A percentile compares a stretch with the other conserved stretches of the same genome.
Conservation (phyloP, 1,140 invertebrate species). For the Copidosoma floridanum region DNA sequence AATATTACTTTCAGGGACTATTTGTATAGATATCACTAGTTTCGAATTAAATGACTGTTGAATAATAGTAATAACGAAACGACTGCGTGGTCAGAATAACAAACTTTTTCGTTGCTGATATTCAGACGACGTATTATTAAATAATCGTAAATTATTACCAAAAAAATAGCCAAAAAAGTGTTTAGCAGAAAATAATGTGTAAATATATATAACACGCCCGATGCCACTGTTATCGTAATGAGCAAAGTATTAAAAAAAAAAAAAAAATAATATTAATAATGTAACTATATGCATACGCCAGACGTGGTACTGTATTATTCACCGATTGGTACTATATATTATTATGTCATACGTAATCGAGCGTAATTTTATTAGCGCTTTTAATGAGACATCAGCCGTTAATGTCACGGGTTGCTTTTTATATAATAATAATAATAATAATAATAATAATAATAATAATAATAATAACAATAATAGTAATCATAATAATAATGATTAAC, state of each 20-base stretch:
- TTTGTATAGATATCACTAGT: slow-evolving; percentile 20
- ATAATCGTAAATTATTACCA: slow-evolving; percentile 8
- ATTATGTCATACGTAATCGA: background rate
- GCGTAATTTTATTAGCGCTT: background rate
- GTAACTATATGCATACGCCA: too few relatives aligned
- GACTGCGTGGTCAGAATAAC: slow-evolving; percentile 19
- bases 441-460: too few relatives aligned
- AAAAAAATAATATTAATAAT: background rate
- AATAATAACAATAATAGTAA: too few relatives aligned
- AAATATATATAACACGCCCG: too few relatives aligned
- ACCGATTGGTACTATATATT: background rate
- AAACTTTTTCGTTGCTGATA: slow-evolving; percentile 16
- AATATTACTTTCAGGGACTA: too few relatives aligned
- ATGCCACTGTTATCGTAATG: slow-evolving; percentile 1
- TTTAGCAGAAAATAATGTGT: slow-evolving; percentile 9
- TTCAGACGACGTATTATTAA: too few relatives aligned
- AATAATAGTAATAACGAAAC: slow-evolving; percentile 1
- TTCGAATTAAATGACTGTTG: too few relatives aligned
- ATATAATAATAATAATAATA: slow-evolving; percentile 9
- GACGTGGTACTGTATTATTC: background rate
- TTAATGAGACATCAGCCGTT: background rate
- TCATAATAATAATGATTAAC: too few relatives aligned
- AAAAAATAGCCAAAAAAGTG: slow-evolving; percentile 21
- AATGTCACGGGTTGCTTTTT: slow-evolving; percentile 5
- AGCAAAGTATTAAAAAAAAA: background rate